Evolutionary conservation across 2,888 invertebrate species (phyloP).

Genomic region (Thysanoteuthis rhombus): DNA sequence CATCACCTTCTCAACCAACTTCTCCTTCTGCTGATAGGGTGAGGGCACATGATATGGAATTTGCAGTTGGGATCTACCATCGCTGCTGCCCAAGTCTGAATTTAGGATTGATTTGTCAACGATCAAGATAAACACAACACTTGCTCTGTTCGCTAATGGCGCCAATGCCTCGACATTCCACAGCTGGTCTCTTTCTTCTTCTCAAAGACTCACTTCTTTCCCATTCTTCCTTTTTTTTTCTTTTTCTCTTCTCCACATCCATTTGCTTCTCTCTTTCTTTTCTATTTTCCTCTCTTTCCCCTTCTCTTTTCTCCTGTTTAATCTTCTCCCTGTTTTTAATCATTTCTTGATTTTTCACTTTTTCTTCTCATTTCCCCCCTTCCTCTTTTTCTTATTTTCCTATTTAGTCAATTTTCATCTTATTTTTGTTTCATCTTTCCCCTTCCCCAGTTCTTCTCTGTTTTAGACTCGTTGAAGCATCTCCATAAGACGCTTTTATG

Average conservation of each 20-base stretch:
- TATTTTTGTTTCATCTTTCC: no score
- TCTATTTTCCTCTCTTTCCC: neutral
- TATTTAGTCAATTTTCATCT: no score
- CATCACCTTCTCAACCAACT: neutral
- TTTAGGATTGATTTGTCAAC: conserved; percentile 12
- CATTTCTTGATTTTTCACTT: no score
- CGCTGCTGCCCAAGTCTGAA: neutral
- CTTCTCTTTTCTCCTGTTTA: neutral
- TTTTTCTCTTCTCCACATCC: neutral
- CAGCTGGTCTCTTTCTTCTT: neutral
- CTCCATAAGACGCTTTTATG: no score
- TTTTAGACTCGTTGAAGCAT: no score
- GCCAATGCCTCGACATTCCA: neutral
- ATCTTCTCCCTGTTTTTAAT: no score
- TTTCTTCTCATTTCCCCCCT: no score
- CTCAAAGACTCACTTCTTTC: neutral
- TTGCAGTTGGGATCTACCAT: neutral
- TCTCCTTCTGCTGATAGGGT: neutral
- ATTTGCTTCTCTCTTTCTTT: no score
- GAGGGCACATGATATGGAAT: neutral
- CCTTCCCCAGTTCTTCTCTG: no score
- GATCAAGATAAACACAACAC: neutral
- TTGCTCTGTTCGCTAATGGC: neutral
- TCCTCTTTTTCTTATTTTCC: no score
- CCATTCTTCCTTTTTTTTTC: no score